Base-by-base conservation (phyloP, 2,797 vertebrate genomes). In the Acrossocheilus wenchowensis region DNA sequence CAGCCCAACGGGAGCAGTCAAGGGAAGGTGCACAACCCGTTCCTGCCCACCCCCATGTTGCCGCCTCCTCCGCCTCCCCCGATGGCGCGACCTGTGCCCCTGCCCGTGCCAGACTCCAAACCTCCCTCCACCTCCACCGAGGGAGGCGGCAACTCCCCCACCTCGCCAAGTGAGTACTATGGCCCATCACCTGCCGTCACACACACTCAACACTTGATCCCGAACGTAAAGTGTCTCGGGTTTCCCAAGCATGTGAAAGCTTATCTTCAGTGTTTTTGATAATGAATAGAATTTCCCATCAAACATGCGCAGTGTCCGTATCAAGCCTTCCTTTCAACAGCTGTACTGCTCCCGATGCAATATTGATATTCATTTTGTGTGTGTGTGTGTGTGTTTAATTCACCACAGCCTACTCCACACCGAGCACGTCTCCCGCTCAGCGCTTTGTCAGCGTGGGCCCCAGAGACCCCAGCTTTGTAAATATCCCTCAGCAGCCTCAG, bases 401-500 rank as follows among this genome's bases (percentile, higher is more conserved):
- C 83, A 89, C 92, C 94, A 91, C 96, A 99, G 98, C 98, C 91
- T 99, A 99, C 95, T 99, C 98, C 95, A 99, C 98, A 93, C 97
- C 98, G 94, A 98, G 97, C 95, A 98, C 98, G 91, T 98, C 98
- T 96, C 97, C 98, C 89, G 97, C 98, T 94, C 98, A 99, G 95
- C 96, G 98, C 94, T 99, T 99, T 93, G 98, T 99, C 96, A 99
- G 98, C 94, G 98, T 98, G 92, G 98, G 98, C 95, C 98, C 98
- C 93, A 95, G 98, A 97, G 98, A 99, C 95, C 97, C 98, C 93
- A 96, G 97, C 97, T 99, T 99, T 97, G 97, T 97, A 97, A 99
- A 99, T 97, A 98, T 99, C 96, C 98, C 98, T 95, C 98, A 99
- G 96, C 98, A 99, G 95, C 98, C 98, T 94, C 98, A 99, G 98